Evolutionary conservation across 2,888 invertebrate species (phyloP), one percentile per base, ranked within the genome.

Genomic region (Merodon equestris): DNA sequence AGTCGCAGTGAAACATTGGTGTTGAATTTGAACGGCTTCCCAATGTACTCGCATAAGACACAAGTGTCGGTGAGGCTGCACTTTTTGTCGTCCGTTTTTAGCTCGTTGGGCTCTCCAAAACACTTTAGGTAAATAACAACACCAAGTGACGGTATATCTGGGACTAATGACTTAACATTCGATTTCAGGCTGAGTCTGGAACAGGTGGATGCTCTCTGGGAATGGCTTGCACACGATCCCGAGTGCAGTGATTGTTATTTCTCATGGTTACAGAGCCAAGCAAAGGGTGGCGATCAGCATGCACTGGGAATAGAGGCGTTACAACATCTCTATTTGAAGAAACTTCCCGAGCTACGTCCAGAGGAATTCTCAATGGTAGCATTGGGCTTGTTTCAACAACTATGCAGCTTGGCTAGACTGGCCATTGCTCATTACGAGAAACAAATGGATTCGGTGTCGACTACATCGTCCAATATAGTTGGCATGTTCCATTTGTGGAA

Each of bases 401-500:
- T 97, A 56, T 97, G 96, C 85, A 95, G 94, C 87, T 90, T 97
- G 82, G 96, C 97, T 0, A 92, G 96, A 53, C 92, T 96, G 86
- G 94, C 95, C 27, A 92, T 95, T 1, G 94, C 93, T 9, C 92
- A 94, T 82, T 91, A 91, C 82, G 92, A 92, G 54, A 90, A 90
- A 58, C 86, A 87, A 84, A 87, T 85, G 10, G 87, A 88, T 17
- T 84, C 85, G 17, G 84, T 87, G 51, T 83, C 84, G 4, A 83
- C 85, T 5, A 85, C 86, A 17, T 87, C 87, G 17, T 86, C 89
- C 81, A 93, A 94, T 88, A 93, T 93, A 27, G 92, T 95, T 12
- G 97, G 96, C 12, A 97, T 97, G 95, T 95, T 96, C 88, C 96
- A 97, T 84, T 90, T 97, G 83, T 98, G 97, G 97, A 95, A 95